Conservation (phyloP, 1,140 invertebrate genomes). For the Trichonephila clavata region DNA sequence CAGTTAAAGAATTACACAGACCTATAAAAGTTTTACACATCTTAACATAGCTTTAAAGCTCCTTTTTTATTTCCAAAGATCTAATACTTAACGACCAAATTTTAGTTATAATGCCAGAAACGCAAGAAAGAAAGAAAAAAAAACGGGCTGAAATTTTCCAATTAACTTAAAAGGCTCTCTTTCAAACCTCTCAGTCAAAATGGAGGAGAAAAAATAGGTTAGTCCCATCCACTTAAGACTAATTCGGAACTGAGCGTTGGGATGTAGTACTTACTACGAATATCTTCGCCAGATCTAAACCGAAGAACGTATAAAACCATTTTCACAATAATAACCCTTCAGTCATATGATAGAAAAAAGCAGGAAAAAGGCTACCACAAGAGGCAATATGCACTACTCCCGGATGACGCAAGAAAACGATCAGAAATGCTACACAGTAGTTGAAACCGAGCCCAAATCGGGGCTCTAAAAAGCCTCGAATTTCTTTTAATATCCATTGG, state of each 20-base stretch:
- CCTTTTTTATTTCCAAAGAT: not conserved
- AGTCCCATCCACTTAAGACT: slow-evolving; percentile 25
- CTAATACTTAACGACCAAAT: not conserved
- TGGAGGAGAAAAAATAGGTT: slow-evolving; percentile 8
- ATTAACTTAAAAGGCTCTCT: slow-evolving; percentile 19
- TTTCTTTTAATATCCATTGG: slow-evolving; percentile 65
- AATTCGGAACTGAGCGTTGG: not conserved
- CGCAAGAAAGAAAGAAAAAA: not conserved
- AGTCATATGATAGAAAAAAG: not conserved
- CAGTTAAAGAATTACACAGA: not conserved
- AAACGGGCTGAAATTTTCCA: slow-evolving; percentile 15
- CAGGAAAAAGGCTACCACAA: not conserved
- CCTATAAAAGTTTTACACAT: not conserved
- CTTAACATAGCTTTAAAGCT: not conserved
- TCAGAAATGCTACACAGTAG: not conserved
- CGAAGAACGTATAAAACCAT: slow-evolving; percentile 17
- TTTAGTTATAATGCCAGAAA: not conserved
- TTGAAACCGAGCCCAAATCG: slow-evolving; percentile 24
- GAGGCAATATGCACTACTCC: not conserved
- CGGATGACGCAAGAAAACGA: slow-evolving; percentile 1
- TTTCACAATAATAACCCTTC: slow-evolving; percentile 52
- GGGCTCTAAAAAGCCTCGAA: slow-evolving; percentile 48
- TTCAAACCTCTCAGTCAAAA: not conserved
- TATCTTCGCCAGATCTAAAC: not conserved
- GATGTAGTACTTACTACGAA: not conserved